Evolutionary conservation across 92 coral and sea anemone genomes (phyloP), one percentile per base, ranked within the genome.

Genomic region (Epizoanthus rinbou): DNA sequence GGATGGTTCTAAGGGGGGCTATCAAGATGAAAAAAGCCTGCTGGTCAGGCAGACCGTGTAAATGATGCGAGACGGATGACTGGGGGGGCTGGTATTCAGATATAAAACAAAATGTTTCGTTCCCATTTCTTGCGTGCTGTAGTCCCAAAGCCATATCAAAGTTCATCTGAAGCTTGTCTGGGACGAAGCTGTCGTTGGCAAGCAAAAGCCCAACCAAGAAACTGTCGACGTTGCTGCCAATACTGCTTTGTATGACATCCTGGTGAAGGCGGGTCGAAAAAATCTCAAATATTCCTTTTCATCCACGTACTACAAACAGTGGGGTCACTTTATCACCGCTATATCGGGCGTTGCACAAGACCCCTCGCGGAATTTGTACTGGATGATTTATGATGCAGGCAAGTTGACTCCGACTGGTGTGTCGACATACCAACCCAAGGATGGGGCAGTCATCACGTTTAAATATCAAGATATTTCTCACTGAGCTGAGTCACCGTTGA

Each of bases 341-440:
- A 75, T 75, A 10, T 75, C 80, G 15, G 31, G 56, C 66, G 80
- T 75, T 8, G 21, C 21, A 19, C 66, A 57, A 47, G 23, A 31
- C 31, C 33, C 65, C 31, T 8, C 18, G 2, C 8, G 28, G 13
- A 8, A 75, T n/a, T 35, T 54, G 8, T 75, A 75, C 66, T 75
- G 80, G 80, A 75, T 75, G 80, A 75, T 75, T 0, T 75, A 75
- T 56, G 80, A 75, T 64, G 80, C 64, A 28, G 47, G 33, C 7
- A 54, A 23, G 16, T 58, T 54, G 11, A 54, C 64, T 23, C 80
- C 80, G 19, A 74, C 80, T 0, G 80, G 80, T 25, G 80, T 74
- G 57, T 75, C 66, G 2, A 18, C 15, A 0, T 57, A 75, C 52
- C 57, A 2, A 56, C 66, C 80, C 8, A 35, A 7, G 16, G 18